A percentile compares a stretch with the other conserved stretches of the same genome.
Evolutionary conservation across 2,888 invertebrate species (phyloP).

Genomic region (Torymus texanus): DNA sequence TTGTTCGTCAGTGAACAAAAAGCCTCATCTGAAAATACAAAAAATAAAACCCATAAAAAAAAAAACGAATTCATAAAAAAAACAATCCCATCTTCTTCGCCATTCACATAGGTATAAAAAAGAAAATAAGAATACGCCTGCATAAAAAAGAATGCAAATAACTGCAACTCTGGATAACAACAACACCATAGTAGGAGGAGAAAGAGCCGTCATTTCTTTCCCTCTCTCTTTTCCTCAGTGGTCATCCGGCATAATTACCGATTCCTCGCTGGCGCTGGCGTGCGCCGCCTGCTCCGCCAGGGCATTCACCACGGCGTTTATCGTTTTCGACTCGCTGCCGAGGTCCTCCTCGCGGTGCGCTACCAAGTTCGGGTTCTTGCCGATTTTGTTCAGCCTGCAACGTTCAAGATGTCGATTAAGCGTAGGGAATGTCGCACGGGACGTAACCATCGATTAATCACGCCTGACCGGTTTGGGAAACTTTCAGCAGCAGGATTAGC

Average conservation of each 20-base stretch:
- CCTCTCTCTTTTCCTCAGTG: neutral
- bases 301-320: conserved; percentile 94
- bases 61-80: no score
- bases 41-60: no score
- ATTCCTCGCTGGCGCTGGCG: conserved; percentile 86
- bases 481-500: conserved; percentile 61
- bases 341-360: conserved; percentile 84
- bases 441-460: conserved; percentile 72
- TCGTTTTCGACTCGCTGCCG: conserved; percentile 86
- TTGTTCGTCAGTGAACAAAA: no score
- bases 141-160: no score
- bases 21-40: no score
- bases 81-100: no score
- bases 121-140: no score
- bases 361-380: conserved; percentile 96
- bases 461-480: conserved; percentile 64
- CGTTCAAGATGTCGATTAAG: conserved; percentile 71
- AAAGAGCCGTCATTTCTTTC: no score
- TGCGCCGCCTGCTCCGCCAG: conserved; percentile 93
- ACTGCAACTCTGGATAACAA: no score
- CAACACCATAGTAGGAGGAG: no score
- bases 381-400: conserved; percentile 94
- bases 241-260: conserved; percentile 74
- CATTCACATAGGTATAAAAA: no score
- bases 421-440: conserved; percentile 74